phyloP scores from a whole-genome alignment of 2,113 vertebrate species.

The Nanger granti region DNA sequence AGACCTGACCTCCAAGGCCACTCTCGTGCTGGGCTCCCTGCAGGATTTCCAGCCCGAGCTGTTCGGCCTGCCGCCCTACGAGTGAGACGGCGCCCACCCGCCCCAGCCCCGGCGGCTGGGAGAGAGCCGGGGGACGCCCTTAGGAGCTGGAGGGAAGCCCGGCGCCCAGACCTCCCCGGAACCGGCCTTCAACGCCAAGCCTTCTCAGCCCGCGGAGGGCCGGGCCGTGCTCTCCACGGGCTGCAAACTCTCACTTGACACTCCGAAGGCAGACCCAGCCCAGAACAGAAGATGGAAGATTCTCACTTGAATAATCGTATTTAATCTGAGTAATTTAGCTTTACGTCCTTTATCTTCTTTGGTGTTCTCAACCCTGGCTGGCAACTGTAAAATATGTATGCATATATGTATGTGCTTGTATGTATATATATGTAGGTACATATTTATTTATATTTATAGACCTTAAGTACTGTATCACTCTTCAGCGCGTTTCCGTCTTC shows the following conservation, averaged over 20 bases:
- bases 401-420: neutral
- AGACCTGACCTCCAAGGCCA: slow-evolving; percentile 80
- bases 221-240: rapidly evolving
- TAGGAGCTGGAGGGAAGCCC: neutral
- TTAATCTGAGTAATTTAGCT: neutral
- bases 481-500: neutral
- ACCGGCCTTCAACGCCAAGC: rapidly evolving
- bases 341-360: neutral
- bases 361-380: neutral
- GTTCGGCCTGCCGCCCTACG: slow-evolving; percentile 87
- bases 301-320: neutral
- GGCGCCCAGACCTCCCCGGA: rapidly evolving
- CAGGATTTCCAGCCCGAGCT: slow-evolving; percentile 87
- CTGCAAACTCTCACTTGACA: rapidly evolving
- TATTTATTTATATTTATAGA: neutral
- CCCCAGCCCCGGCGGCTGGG: rapidly evolving
- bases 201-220: rapidly evolving
- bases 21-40: slow-evolving; percentile 84
- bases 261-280: rapidly evolving
- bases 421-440: too few species aligned
- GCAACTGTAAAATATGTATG: neutral
- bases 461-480: rapidly evolving
- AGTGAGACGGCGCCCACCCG: slow-evolving; percentile 54
- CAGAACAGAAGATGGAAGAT: neutral
- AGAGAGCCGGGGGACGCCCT: rapidly evolving